Evolutionary conservation across 1,140 invertebrate species (phyloP).

Genomic region (Lanistes nyassanus): DNA sequence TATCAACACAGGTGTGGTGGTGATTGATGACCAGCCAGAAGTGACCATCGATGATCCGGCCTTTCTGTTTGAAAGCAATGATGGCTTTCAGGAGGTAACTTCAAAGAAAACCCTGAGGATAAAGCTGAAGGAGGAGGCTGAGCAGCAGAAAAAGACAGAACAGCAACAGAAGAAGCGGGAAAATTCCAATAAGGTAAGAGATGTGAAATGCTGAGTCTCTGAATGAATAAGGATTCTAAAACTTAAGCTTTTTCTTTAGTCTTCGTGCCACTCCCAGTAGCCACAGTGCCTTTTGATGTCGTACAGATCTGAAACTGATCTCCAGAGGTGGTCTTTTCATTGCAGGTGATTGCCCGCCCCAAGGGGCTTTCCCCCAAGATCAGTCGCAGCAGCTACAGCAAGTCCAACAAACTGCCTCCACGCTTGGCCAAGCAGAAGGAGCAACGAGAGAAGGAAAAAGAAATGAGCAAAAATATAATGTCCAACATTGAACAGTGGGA

Average conservation of each 20-base stretch:
- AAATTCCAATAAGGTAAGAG: constrained; percentile 48
- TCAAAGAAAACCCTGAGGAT: constrained; percentile 77
- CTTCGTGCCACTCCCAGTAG: too few species aligned
- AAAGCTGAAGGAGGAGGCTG: constrained; percentile 66
- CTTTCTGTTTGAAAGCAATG: constrained; percentile 71
- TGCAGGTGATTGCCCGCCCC: constrained; percentile 60
- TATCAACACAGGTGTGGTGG: constrained; percentile 69
- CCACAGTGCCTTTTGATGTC: too few species aligned
- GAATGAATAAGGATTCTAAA: too few species aligned
- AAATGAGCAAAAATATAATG: constrained; percentile 53
- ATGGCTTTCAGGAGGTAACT: constrained; percentile 88
- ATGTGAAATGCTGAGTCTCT: too few species aligned
- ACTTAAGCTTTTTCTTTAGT: too few species aligned
- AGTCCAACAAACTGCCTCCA: constrained; percentile 76
- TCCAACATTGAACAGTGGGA: constrained; percentile 66
- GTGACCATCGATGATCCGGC: constrained; percentile 68
- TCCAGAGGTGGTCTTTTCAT: background rate
- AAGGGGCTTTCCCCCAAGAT: constrained; percentile 70
- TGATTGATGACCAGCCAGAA: constrained; percentile 73
- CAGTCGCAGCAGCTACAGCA: constrained; percentile 51
- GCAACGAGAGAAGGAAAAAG: constrained; percentile 53
- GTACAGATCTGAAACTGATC: background rate
- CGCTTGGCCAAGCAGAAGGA: constrained; percentile 82
- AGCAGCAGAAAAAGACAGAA: constrained; percentile 62
- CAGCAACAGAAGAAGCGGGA: constrained; percentile 53